Conservation (phyloP, 1,140 invertebrate species). For the Drosophila jambulina region DNA sequence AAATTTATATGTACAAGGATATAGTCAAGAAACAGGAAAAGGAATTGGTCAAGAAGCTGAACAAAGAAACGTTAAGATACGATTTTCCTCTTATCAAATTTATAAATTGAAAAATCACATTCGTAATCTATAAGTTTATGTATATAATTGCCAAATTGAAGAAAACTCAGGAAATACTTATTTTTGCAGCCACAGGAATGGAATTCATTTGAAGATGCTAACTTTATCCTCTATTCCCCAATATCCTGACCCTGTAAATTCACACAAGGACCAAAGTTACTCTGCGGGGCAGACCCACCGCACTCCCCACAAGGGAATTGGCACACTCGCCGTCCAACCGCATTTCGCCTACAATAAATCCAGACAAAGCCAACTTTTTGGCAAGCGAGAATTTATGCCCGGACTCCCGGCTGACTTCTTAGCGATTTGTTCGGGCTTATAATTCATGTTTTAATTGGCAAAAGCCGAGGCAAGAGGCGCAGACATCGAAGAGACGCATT, state of each 20-base stretch:
- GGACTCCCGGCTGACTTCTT: constrained; percentile 49
- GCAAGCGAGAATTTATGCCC: constrained; percentile 75
- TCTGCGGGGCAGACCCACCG: constrained; percentile 21
- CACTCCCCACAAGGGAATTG: constrained; percentile 31
- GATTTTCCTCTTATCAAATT: neutral
- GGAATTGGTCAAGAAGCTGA: neutral
- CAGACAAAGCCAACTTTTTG: constrained; percentile 74
- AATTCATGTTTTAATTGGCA: constrained; percentile 82
- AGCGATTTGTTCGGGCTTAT: constrained; percentile 76
- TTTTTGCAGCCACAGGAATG: constrained; percentile 15
- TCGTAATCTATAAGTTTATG: neutral
- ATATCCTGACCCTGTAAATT: constrained; percentile 5
- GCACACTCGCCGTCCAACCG: constrained; percentile 69
- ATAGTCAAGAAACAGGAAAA: no score
- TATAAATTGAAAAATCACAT: neutral
- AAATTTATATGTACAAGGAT: neutral
- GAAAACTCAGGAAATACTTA: neutral
- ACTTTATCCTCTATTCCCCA: constrained; percentile 18
- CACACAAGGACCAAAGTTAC: constrained; percentile 48
- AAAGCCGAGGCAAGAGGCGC: constrained; percentile 42
- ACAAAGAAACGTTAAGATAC: neutral
- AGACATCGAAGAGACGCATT: constrained; percentile 38
- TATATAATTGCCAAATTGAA: no score
- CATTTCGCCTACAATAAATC: constrained; percentile 74
- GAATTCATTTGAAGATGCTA: constrained; percentile 21